Evolutionary conservation across 37 sponge, comb jelly and placozoan genomes (phyloP).

Genomic region (Oopsacas minuta): DNA sequence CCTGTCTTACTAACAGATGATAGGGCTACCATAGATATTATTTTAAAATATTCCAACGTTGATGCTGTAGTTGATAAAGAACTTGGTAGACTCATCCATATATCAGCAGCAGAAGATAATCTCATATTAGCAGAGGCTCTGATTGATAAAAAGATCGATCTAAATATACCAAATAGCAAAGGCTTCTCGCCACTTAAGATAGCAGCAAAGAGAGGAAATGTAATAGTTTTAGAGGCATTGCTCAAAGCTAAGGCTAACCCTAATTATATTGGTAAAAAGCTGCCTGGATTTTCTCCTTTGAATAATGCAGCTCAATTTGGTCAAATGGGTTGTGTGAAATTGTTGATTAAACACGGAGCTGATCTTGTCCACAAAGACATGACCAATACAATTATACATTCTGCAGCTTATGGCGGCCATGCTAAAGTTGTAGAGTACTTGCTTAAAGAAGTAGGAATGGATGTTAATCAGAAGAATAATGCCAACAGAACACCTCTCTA

Average conservation of each 20-base stretch:
- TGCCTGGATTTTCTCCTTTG: not conserved
- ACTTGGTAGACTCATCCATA: not conserved
- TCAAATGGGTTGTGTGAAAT: not conserved
- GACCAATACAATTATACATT: not conserved
- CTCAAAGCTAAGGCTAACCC: not conserved
- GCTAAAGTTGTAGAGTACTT: not conserved
- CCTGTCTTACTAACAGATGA: not conserved
- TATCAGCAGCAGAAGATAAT: not conserved
- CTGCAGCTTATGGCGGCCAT: not conserved
- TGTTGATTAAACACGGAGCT: not conserved
- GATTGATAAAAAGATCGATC: not conserved
- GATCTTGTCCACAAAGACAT: not conserved
- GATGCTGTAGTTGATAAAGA: not conserved
- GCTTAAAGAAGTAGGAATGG: not conserved
- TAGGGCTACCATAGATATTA: not conserved
- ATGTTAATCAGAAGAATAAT: conserved; percentile 13
- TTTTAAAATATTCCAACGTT: not conserved
- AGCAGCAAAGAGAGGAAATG: not conserved
- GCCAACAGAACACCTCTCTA: not conserved
- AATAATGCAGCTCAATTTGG: not conserved
- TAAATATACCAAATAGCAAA: not conserved
- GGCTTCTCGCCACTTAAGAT: not conserved
- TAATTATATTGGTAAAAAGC: not conserved
- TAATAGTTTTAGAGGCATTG: not conserved
- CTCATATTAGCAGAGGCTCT: not conserved